Conservation (phyloP, 2,888 invertebrate genomes). For the Conops quadrifasciatus region DNA sequence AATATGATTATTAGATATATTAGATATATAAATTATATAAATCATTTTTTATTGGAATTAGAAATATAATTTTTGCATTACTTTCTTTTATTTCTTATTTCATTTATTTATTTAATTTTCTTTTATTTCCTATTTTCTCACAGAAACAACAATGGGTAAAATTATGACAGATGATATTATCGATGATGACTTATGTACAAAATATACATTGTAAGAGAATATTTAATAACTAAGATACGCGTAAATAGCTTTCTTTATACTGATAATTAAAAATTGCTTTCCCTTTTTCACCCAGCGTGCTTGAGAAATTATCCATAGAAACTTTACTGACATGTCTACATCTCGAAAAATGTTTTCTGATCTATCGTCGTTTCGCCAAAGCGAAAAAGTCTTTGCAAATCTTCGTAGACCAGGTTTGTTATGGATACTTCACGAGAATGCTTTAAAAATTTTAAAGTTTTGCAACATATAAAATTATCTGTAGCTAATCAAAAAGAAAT, state of each 20-base stretch:
- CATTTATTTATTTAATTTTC: neutral
- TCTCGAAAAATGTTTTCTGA: neutral
- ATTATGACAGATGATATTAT: conserved; percentile 38
- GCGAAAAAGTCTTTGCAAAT: conserved; percentile 7
- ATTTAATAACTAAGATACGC: no score
- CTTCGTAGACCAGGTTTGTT: conserved; percentile 15
- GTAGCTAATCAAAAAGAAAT: conserved; percentile 12
- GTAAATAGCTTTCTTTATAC: no score
- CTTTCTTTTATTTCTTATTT: no score
- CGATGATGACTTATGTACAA: conserved; percentile 30
- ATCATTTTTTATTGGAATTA: no score
- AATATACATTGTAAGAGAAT: conserved; percentile 34
- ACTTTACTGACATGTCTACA: neutral
- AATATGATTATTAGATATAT: no score
- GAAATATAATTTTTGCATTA: no score
- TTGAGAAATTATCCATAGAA: neutral
- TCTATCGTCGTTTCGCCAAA: neutral
- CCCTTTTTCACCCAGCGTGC: neutral
- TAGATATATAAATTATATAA: no score
- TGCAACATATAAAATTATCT: neutral
- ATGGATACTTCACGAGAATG: no score
- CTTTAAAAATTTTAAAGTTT: no score
- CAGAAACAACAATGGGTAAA: conserved; percentile 46
- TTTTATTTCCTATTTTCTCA: conserved; percentile 1
- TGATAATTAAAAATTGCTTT: no score